Percentiles rank a stretch among this genome's conserved stretches.
These are phyloP conservation scores for Nyctibius grandis DNA, from an alignment of 2,797 vertebrate genomes.

Conservation along the genomic window DNA sequence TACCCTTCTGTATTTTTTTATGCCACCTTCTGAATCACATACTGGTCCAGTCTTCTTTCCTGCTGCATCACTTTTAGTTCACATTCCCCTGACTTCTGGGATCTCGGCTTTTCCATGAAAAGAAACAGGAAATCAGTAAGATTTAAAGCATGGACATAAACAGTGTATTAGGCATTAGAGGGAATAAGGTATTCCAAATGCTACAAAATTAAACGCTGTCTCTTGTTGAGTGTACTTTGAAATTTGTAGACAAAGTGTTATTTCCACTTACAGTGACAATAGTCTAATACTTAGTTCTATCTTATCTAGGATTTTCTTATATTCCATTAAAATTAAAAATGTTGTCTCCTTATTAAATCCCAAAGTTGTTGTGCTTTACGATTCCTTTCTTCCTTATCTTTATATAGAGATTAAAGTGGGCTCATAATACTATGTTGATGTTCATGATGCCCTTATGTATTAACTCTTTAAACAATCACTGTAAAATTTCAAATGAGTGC, in stretches of 20 bases:
- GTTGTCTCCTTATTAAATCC: background rate
- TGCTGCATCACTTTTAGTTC: background rate
- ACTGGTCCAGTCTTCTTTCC: background rate
- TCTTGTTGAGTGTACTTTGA: background rate
- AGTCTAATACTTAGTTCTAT: background rate
- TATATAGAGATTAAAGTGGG: background rate
- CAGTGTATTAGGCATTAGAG: background rate
- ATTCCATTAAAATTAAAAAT: background rate
- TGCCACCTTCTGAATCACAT: background rate
- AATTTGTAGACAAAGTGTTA: background rate
- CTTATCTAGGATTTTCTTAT: background rate
- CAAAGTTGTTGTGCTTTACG: background rate
- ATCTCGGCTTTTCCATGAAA: background rate
- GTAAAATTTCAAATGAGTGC: background rate
- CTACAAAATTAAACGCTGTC: background rate
- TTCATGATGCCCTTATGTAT: background rate
- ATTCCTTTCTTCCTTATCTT: background rate
- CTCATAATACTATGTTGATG: background rate
- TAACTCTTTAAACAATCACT: background rate
- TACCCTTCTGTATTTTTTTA: background rate
- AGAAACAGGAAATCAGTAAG: background rate
- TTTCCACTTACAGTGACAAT: background rate
- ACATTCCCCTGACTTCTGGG: background rate
- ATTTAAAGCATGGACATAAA: background rate
- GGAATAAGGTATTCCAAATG: background rate